Evolutionary conservation across 2,113 vertebrate genomes (phyloP), one percentile per base, ranked within the genome.

Genomic region (Gambusia affinis): DNA sequence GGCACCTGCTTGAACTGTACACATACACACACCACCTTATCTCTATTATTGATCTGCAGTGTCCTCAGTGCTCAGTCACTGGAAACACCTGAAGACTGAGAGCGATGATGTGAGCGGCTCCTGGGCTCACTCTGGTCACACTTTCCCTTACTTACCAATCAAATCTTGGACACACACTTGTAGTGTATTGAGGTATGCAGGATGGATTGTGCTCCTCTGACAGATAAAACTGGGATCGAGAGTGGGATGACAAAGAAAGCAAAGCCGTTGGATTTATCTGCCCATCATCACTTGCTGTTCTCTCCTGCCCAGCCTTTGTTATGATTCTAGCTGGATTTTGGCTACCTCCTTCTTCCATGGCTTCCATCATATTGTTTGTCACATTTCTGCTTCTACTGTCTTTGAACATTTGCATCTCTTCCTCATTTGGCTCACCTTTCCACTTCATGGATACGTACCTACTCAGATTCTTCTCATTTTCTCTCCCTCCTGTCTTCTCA

Each of bases 201-300:
- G 74, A 82, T 82, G 70, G 79, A 82, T 74, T 64, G 63, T 15
- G 63, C 69, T 72, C 76, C 72, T 63, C 76, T 86, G 67, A 88
- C 66, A 84, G 86, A 91, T 84, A 51, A n/a, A 29, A 75, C 33
- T 44, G 84, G 77, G 80, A 64, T 75, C 63, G 64, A 12, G 69
- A 85, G 81, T 8, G 79, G 87, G 82, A 84, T 82, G 83, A 89
- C 86, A 84, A 76, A 87, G 82, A 73, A 79, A 88, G 82, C 83
- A 84, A 77, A 87, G 76, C 60, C 1, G 78, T 81, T 85, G 81
- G 72, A 78, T 73, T 89, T 79, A 79, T 87, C 81, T 70, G 83
- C 80, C 90, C 73, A 68, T 91, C 88, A 89, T 75, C 54, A 62
- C 27, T 47, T 70, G 64, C 67, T 78, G 64, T 79, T 82, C 64